A percentile compares a stretch with the other conserved stretches of the same genome.
phyloP scores from a whole-genome alignment of 2,888 invertebrate genomes.

The Pristionchus arcanus region DNA sequence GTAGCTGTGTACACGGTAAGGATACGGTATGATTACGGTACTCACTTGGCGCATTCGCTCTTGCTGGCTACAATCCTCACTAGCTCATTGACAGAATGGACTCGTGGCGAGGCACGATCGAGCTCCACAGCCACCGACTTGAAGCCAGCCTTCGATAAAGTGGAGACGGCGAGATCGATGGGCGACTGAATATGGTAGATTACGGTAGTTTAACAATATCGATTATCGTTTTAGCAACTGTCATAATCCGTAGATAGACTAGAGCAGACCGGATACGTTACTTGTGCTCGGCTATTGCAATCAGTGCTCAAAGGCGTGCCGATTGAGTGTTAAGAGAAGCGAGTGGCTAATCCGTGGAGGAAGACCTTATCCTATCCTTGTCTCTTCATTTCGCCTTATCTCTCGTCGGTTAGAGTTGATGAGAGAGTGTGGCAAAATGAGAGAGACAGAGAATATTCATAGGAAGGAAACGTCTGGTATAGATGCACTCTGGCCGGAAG shows the following conservation, averaged over 20 bases:
- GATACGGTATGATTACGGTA: background rate
- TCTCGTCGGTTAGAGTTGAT: background rate
- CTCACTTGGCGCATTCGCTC: constrained; percentile 9
- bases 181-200: background rate
- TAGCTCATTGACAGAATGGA: background rate
- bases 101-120: background rate
- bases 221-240: no score
- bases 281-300: no score
- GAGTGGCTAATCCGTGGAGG: no score
- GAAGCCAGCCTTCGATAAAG: background rate
- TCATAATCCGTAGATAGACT: no score
- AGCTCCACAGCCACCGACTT: background rate
- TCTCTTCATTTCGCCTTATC: no score
- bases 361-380: no score
- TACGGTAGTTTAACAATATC: no score
- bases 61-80: background rate
- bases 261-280: no score
- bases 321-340: no score
- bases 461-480: constrained; percentile 30
- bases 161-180: background rate
- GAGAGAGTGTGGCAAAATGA: background rate
- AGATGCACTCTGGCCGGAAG: background rate
- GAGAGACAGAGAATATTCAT: background rate
- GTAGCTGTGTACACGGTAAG: no score
- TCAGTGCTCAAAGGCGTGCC: no score